phyloP scores from a whole-genome alignment of 2,888 invertebrate genomes.

The Sicus ferrugineus region DNA sequence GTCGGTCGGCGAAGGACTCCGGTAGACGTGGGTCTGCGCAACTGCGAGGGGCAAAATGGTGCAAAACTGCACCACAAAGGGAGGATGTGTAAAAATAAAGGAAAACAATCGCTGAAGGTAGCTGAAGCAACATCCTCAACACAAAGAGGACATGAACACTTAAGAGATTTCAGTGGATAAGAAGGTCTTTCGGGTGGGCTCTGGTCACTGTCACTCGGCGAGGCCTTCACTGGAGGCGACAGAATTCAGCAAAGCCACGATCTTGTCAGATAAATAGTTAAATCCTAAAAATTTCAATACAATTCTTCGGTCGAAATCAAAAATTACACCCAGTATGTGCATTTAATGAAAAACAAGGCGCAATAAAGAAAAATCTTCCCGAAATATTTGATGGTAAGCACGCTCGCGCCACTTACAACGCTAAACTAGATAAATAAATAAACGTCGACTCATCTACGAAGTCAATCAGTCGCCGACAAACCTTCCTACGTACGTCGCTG shows the following conservation, averaged over 20 bases:
- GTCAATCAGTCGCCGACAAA: conserved; percentile 7
- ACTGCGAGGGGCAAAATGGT: not conserved
- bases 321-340: no score
- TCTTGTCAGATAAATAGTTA: no score
- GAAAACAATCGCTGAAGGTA: not conserved
- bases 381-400: conserved; percentile 11
- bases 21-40: not conserved
- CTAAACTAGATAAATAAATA: conserved; percentile 26
- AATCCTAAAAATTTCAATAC: no score
- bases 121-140: not conserved
- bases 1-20: not conserved
- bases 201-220: no score
- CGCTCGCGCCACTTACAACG: conserved; percentile 16
- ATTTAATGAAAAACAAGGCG: no score
- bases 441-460: conserved; percentile 25
- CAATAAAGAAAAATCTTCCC: no score
- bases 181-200: no score
- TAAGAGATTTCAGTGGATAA: no score
- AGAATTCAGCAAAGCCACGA: no score
- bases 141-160: not conserved
- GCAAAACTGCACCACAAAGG: not conserved
- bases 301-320: no score
- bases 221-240: no score
- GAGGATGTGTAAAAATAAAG: not conserved
- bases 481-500: not conserved